Percentiles rank a stretch among this genome's conserved stretches.
These are phyloP conservation scores for Labeo rohita DNA, from an alignment of 2,113 vertebrate species.

Conservation along the genomic window DNA sequence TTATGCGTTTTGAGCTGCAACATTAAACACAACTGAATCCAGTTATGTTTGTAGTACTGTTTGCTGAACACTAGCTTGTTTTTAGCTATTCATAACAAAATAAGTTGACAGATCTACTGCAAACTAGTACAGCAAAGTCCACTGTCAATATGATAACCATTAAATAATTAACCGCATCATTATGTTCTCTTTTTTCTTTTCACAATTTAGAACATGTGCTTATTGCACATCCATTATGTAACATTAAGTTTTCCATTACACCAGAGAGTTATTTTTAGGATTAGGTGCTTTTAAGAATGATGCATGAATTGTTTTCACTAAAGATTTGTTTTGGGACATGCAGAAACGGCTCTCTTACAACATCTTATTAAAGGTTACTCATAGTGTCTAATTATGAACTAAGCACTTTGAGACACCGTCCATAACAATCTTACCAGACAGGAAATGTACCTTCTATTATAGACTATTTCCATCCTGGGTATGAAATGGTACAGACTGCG, in stretches of 20 bases:
- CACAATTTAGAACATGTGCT: neutral
- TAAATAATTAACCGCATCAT: neutral
- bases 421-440: conserved; percentile 34
- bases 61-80: neutral
- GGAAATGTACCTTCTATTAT: conserved; percentile 26
- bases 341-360: neutral
- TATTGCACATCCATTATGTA: neutral
- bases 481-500: conserved; percentile 1
- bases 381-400: conserved; percentile 58
- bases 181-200: neutral
- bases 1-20: neutral
- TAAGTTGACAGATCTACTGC: neutral
- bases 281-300: neutral
- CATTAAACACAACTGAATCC: neutral
- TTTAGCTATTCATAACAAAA: neutral
- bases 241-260: neutral
- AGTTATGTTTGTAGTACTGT: neutral
- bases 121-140: neutral
- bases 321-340: neutral
- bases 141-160: neutral
- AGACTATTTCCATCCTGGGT: conserved; percentile 9
- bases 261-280: neutral
- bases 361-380: conserved; percentile 42
- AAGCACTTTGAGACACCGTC: conserved; percentile 61
- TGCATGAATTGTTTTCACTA: neutral